Conservation (phyloP, 2,113 vertebrate genomes). For the Emydocephalus ijimae region DNA sequence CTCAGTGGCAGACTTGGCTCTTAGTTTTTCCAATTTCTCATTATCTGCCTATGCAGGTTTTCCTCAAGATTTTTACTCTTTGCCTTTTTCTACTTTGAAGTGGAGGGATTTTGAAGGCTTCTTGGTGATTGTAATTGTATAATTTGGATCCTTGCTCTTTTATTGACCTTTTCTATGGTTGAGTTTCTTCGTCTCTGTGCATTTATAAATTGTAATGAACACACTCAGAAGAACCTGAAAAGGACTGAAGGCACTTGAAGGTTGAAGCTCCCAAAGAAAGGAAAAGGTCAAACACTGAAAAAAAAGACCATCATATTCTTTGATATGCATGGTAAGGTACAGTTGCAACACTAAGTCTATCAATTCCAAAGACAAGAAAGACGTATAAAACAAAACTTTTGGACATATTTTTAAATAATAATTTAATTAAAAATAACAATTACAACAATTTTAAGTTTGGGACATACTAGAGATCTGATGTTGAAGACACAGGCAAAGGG, state of each 20-base stretch:
- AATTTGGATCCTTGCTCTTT: conserved; percentile 64
- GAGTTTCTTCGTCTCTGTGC: conserved; percentile 55
- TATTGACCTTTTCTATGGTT: conserved; percentile 55
- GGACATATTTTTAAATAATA: background rate
- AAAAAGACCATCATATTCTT: accelerated
- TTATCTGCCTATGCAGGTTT: background rate
- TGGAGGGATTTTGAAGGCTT: conserved; percentile 41
- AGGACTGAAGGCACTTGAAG: conserved; percentile 49
- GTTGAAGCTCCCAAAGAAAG: background rate
- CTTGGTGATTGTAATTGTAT: conserved; percentile 57
- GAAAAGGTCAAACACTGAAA: background rate
- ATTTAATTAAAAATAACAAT: background rate
- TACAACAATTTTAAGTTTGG: background rate
- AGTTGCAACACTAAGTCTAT: background rate
- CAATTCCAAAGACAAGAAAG: accelerated
- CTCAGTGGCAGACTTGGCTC: background rate
- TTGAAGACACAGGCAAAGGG: conserved; percentile 1
- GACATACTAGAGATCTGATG: background rate
- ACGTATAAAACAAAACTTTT: background rate
- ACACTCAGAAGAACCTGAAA: conserved; percentile 59
- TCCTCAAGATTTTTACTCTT: conserved; percentile 11
- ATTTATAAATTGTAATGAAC: conserved; percentile 61
- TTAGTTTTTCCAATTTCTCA: background rate
- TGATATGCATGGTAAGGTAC: background rate
- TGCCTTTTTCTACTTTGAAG: conserved; percentile 29